Evolutionary conservation across 1,140 invertebrate genomes (phyloP).

Genomic region (Atta cephalotes): DNA sequence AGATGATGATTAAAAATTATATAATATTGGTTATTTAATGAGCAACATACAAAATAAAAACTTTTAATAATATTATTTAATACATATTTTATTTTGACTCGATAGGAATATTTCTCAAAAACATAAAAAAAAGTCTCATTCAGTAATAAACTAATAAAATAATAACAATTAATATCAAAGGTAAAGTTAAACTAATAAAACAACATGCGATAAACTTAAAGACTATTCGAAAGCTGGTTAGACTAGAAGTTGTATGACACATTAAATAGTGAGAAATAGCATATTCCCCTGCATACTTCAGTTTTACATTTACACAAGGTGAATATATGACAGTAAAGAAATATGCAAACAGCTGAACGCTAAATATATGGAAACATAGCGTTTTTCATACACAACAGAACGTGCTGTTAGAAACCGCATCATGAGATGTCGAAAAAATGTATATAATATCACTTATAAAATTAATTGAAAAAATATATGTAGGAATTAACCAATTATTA

Average conservation of each 20-base stretch:
- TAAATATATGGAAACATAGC: not conserved
- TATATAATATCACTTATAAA: not conserved
- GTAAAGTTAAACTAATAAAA: not conserved
- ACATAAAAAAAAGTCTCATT: not conserved
- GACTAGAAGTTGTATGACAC: not conserved
- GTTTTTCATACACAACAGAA: conserved; percentile 1
- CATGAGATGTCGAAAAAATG: not conserved
- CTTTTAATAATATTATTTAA: not conserved
- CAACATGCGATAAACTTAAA: not conserved
- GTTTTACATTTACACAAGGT: not conserved
- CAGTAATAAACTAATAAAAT: not conserved
- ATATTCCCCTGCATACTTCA: conserved; percentile 4
- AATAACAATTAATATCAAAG: not conserved
- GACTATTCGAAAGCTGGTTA: not conserved
- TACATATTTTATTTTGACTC: not conserved
- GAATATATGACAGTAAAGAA: conserved; percentile 35
- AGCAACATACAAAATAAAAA: not conserved
- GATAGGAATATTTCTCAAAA: not conserved
- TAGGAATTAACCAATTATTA: not conserved
- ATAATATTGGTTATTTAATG: not conserved
- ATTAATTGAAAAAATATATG: not conserved
- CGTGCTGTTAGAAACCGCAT: not conserved
- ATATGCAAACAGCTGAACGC: not conserved
- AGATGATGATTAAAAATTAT: not conserved
- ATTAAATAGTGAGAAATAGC: conserved; percentile 13